Base-by-base conservation (phyloP, 53 echinoderm and acorn worm species). In the Luidia sarsii region DNA sequence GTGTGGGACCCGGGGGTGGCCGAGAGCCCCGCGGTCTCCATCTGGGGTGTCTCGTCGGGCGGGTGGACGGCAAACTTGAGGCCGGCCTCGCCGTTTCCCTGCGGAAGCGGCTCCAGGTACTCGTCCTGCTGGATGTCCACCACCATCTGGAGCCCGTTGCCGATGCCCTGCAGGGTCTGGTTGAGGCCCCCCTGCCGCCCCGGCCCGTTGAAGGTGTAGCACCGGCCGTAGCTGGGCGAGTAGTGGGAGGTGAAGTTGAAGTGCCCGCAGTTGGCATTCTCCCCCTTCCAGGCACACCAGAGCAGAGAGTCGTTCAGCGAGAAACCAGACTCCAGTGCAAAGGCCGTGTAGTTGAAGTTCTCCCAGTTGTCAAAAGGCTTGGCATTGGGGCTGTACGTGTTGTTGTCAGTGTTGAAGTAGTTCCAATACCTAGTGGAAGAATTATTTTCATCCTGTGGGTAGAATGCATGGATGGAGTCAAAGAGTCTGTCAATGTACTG, bases 1-100 rank as follows among this genome's bases (percentile, higher is more conserved):
- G 83, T 83, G 34, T 83, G 83, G 20, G 34, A 70, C 20, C 71
- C 71, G 14, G 83, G 83, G 15, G 71, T 20, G 14, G 71, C 71
- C 2, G 82, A 60, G 20, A 82, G 57, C 29, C 82, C 82, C 32
- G 69, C 21, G 3, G 82, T 55, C 14, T 82, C 83, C 16, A 71
- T 14, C 4, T 60, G 11, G 15, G 83, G 83, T 18, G 57, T 24
- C 25, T 71, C 83, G 7, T 60, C 55, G 33, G 18, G 57, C 16
- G 46, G 22, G 32, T 83, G 83, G 46, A 83, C 38, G 15, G 68
- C 67, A 67, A 82, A 67, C 9, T 82, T 82, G 3, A 82, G 14
- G 7, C 67, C 82, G 1, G 82, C 82, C 28, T 82, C 82, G 2
- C 22, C 13, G 33, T 68, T 30, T 8, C 83, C 83, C 29, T 27